A percentile compares a stretch with the other conserved stretches of the same genome.
Conservation (phyloP, 2,888 invertebrate species). For the Thumatha senex region DNA sequence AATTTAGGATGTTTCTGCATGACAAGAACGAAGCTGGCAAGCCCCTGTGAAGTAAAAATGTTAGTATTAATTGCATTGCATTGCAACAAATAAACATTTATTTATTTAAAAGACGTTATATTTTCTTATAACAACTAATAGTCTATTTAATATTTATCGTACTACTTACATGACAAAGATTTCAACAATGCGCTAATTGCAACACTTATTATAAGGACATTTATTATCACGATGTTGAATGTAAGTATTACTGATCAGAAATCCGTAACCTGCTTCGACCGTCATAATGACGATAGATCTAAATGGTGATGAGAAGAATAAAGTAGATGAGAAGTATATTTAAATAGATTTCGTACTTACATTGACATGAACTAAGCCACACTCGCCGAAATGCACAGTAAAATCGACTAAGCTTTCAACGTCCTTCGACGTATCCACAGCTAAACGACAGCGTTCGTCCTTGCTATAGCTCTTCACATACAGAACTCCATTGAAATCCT, state of each 20-base stretch:
- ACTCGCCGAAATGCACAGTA: slow-evolving; percentile 95
- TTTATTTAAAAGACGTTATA: background rate
- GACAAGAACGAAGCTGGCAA: slow-evolving; percentile 96
- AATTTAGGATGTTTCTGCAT: slow-evolving; percentile 98
- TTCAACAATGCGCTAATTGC: too few relatives aligned
- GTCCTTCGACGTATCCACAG: slow-evolving; percentile 90
- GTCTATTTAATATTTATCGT: too few relatives aligned
- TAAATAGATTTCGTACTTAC: slow-evolving; percentile 76
- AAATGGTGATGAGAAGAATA: too few relatives aligned
- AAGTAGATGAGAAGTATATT: too few relatives aligned
- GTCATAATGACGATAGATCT: too few relatives aligned
- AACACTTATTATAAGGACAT: too few relatives aligned
- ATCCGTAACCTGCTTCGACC: too few relatives aligned
- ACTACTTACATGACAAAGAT: too few relatives aligned
- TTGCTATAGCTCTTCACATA: slow-evolving; percentile 98
- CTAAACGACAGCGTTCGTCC: slow-evolving; percentile 93
- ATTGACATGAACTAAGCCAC: slow-evolving; percentile 95
- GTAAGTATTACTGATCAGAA: too few relatives aligned
- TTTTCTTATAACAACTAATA: too few relatives aligned
- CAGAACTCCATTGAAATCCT: slow-evolving; percentile 93
- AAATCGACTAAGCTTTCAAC: slow-evolving; percentile 89
- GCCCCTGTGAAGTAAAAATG: slow-evolving; percentile 83
- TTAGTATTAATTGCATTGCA: background rate
- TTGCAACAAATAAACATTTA: background rate
- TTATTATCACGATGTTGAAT: too few relatives aligned